These are phyloP conservation scores for Neomorphus geoffroyi DNA, from an alignment of 2,797 vertebrate species.

Conservation along the genomic window DNA sequence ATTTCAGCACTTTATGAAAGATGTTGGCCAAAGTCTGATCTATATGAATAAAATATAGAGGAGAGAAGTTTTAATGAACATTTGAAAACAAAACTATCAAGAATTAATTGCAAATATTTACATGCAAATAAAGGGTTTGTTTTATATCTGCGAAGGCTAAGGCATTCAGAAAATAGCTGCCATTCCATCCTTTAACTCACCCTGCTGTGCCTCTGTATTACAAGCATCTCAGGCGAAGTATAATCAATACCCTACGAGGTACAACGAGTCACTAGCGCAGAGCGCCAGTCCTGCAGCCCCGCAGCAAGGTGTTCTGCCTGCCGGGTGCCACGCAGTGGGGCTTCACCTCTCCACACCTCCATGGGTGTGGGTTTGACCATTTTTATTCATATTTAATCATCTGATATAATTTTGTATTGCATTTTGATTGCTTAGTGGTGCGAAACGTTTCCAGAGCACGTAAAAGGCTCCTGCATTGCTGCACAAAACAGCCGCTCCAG, in stretches of 20 bases:
- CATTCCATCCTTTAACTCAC: not conserved
- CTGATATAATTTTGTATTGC: not conserved
- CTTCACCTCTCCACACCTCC: not conserved
- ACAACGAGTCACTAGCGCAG: fast-evolving
- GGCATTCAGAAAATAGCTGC: not conserved
- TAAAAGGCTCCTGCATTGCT: not conserved
- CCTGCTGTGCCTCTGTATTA: not conserved
- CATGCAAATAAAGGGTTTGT: conserved; percentile 37
- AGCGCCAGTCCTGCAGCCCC: not conserved
- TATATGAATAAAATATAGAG: conserved; percentile 75
- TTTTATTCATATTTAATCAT: not conserved
- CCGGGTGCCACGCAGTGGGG: fast-evolving
- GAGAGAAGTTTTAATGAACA: conserved; percentile 61
- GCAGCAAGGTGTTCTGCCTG: not conserved
- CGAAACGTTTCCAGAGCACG: not conserved
- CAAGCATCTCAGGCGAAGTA: not conserved
- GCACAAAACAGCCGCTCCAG: not conserved
- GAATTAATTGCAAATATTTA: conserved; percentile 58
- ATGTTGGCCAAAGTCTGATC: conserved; percentile 60
- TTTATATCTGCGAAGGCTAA: not conserved
- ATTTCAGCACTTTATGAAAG: conserved; percentile 77
- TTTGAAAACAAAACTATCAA: conserved; percentile 52
- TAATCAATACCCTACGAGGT: not conserved
- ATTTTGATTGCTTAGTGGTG: not conserved
- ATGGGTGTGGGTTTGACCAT: fast-evolving